These are phyloP conservation scores for Hemibagrus wyckioides DNA, from an alignment of 2,113 vertebrate genomes.

Conservation along the genomic window DNA sequence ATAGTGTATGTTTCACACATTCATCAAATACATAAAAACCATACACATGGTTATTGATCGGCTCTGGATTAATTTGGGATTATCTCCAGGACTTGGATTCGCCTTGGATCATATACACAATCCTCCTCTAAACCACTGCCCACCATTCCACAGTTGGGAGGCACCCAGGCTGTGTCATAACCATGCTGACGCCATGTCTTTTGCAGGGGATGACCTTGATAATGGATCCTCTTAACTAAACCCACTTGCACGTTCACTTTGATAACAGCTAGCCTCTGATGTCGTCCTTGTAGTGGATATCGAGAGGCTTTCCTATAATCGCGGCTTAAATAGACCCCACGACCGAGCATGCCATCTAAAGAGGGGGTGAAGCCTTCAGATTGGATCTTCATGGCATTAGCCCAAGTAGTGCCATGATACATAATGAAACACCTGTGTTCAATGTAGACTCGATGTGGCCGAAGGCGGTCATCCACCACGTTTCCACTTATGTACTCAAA, in stretches of 20 bases:
- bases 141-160: conserved; percentile 63
- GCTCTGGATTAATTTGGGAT: conserved; percentile 24
- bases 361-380: conserved; percentile 24
- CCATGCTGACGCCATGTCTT: conserved; percentile 44
- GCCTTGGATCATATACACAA: conserved; percentile 62
- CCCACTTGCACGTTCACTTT: conserved; percentile 47
- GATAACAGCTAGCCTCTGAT: conserved; percentile 35
- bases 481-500: neutral
- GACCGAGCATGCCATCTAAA: conserved; percentile 61
- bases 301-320: conserved; percentile 62
- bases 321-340: conserved; percentile 69
- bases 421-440: conserved; percentile 57
- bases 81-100: conserved; percentile 31
- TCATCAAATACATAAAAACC: too few relatives aligned
- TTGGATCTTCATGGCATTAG: neutral
- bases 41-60: neutral
- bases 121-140: conserved; percentile 64
- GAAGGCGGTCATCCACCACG: too few relatives aligned
- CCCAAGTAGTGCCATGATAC: conserved; percentile 69
- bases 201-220: conserved; percentile 49
- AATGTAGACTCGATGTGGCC: too few relatives aligned
- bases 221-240: conserved; percentile 57
- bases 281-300: conserved; percentile 42
- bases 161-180: conserved; percentile 63
- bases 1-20: too few relatives aligned